Percentiles rank a stretch among this genome's conserved stretches.
These are phyloP conservation scores for Bothrops jararaca DNA, from an alignment of 2,113 vertebrate genomes.

Conservation along the genomic window DNA sequence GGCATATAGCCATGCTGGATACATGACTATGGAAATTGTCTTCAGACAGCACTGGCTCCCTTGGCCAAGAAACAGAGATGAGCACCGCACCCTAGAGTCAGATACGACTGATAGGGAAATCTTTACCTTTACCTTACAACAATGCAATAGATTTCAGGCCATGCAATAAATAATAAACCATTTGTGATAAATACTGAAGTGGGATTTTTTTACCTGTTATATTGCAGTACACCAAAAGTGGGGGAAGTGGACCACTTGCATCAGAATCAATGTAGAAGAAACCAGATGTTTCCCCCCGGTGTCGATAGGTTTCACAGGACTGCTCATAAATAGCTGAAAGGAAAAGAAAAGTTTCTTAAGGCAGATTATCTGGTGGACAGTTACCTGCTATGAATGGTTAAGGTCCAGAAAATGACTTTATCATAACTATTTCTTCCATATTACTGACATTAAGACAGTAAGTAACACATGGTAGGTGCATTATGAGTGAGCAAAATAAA, in stretches of 20 bases:
- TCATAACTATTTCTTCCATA: not conserved
- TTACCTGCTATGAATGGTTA: not conserved
- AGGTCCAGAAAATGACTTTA: not conserved
- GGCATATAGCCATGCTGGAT: not conserved
- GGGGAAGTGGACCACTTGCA: slow-evolving; percentile 87
- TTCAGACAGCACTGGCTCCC: not conserved
- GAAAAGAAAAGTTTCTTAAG: slow-evolving; percentile 9
- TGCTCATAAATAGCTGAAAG: slow-evolving; percentile 86
- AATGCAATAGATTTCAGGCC: not conserved
- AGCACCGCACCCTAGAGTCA: not conserved
- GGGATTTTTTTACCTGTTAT: slow-evolving; percentile 82
- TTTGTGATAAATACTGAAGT: not conserved
- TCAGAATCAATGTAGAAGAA: slow-evolving; percentile 92
- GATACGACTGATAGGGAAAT: not conserved
- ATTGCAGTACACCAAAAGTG: slow-evolving; percentile 89
- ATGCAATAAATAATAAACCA: not conserved
- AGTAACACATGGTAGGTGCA: not conserved
- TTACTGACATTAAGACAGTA: not conserved
- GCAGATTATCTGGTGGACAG: not conserved
- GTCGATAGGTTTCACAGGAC: slow-evolving; percentile 91
- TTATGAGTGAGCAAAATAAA: not conserved
- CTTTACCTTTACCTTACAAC: not conserved
- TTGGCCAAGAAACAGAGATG: not conserved
- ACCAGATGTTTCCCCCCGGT: slow-evolving; percentile 85
- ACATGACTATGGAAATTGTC: not conserved